phyloP scores from a whole-genome alignment of 2,797 vertebrate genomes.

The Acanthornis magna region DNA sequence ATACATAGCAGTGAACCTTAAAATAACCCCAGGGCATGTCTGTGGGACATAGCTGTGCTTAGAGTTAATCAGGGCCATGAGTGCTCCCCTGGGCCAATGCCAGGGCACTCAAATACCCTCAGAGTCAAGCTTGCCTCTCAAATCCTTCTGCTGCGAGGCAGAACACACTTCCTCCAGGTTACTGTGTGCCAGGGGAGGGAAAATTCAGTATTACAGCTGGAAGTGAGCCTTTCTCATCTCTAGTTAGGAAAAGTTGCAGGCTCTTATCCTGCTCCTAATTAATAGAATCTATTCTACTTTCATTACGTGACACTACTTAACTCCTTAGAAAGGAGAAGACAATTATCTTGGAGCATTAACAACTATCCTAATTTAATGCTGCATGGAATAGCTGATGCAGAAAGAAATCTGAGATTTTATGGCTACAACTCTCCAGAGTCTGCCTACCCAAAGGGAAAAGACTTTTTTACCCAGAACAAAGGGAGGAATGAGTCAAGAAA shows the following conservation, averaged over 20 bases:
- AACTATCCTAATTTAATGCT: slow-evolving; percentile 60
- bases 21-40: not conserved
- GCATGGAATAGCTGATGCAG: slow-evolving; percentile 38
- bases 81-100: not conserved
- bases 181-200: not conserved
- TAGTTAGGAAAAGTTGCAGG: slow-evolving; percentile 1
- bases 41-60: not conserved
- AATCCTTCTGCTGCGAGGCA: not conserved
- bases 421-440: not conserved
- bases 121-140: not conserved
- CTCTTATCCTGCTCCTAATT: slow-evolving; percentile 56
- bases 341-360: slow-evolving; percentile 66
- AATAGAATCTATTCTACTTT: slow-evolving; percentile 65
- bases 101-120: not conserved
- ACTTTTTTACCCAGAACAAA: not conserved
- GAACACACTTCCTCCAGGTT: not conserved
- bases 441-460: not conserved
- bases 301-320: slow-evolving; percentile 59
- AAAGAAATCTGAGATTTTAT: slow-evolving; percentile 1
- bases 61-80: not conserved
- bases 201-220: not conserved
- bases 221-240: not conserved
- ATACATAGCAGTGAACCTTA: not conserved
- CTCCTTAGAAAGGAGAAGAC: slow-evolving; percentile 61
- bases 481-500: not conserved